These are phyloP conservation scores for Hyaena hyaena DNA, from an alignment of 2,113 vertebrate species.

Conservation along the genomic window DNA sequence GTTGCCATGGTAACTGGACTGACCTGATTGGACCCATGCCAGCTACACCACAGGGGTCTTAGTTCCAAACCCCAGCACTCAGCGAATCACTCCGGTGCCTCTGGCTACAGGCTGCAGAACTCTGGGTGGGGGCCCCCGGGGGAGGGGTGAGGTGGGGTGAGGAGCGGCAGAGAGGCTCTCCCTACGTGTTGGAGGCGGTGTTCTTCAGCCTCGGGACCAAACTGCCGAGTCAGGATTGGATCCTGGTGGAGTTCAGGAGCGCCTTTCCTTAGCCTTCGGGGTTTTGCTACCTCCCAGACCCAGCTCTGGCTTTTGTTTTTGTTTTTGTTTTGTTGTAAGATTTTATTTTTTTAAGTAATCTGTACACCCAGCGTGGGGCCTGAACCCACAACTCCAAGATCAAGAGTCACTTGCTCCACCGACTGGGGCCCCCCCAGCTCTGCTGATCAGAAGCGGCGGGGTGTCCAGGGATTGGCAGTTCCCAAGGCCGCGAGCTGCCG, in stretches of 20 bases:
- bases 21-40: neutral
- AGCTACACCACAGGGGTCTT: neutral
- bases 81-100: neutral
- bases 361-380: neutral
- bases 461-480: neutral
- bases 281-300: neutral
- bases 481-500: neutral
- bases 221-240: neutral
- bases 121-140: fast-evolving
- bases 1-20: neutral
- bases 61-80: neutral
- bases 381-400: neutral
- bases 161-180: neutral
- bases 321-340: neutral
- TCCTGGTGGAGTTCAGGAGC: no score
- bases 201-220: neutral
- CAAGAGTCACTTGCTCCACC: neutral
- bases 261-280: neutral
- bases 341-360: neutral
- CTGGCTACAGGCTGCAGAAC: neutral
- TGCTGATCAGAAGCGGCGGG: fast-evolving
- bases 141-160: fast-evolving
- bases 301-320: neutral
- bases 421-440: neutral
- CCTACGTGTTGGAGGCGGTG: neutral